These are phyloP conservation scores for Percopsis omiscomaycus DNA, from an alignment of 2,797 vertebrate genomes.

Conservation along the genomic window DNA sequence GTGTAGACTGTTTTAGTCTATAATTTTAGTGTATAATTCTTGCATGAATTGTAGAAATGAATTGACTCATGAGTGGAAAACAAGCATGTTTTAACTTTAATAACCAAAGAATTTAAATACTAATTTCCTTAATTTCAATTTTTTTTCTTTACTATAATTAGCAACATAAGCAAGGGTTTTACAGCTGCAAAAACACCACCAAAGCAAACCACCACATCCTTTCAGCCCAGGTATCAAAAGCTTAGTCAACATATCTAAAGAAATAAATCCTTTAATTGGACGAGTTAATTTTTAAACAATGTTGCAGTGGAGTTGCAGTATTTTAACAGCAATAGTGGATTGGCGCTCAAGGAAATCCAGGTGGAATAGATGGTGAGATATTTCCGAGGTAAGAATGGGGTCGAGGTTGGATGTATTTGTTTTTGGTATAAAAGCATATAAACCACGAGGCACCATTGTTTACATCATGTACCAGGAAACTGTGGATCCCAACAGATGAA, in stretches of 20 bases:
- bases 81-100: neutral
- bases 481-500: constrained; percentile 19
- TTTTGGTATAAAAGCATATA: constrained; percentile 29
- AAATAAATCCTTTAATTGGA: neutral
- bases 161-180: neutral
- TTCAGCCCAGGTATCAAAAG: neutral
- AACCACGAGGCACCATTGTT: constrained; percentile 9
- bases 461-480: constrained; percentile 3
- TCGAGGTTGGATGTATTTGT: constrained; percentile 17
- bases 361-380: neutral
- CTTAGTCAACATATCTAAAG: neutral
- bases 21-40: neutral
- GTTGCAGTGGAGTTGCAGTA: neutral
- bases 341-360: neutral
- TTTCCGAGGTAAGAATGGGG: neutral
- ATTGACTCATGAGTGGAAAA: neutral
- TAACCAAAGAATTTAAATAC: neutral
- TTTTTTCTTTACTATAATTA: neutral
- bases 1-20: too few species aligned
- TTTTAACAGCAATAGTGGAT: neutral
- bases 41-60: neutral
- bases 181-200: neutral
- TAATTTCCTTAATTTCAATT: too few species aligned
- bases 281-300: neutral
- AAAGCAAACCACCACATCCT: neutral